Percentiles rank a stretch among this genome's conserved stretches.
Conservation (phyloP, 2,797 vertebrate genomes). For the Neostethus bicornis region DNA sequence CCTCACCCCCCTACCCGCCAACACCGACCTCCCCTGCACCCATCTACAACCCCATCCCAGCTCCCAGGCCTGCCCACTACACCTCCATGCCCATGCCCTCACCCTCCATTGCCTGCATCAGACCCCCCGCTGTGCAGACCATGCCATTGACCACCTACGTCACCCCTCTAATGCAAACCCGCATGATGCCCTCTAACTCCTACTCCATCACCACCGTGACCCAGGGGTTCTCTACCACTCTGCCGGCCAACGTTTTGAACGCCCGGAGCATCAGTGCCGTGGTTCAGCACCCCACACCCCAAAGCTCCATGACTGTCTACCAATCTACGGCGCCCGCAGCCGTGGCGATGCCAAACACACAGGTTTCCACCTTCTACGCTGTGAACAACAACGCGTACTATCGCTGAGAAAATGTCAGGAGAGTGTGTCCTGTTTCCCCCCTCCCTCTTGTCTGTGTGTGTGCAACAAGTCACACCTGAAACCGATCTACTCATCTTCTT, state of each 20-base stretch:
- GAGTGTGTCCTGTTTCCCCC: too few species aligned
- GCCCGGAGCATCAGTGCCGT: neutral
- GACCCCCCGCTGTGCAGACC: too few species aligned
- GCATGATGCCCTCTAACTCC: neutral
- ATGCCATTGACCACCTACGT: neutral
- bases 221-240: neutral
- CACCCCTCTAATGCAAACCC: neutral
- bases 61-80: neutral
- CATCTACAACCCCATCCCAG: neutral
- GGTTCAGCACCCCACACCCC: neutral
- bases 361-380: neutral
- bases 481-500: too few species aligned
- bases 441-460: too few species aligned
- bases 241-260: neutral
- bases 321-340: neutral
- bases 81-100: neutral
- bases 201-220: fast-evolving
- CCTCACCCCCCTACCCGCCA: neutral
- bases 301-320: neutral
- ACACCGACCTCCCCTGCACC: neutral
- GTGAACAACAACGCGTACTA: neutral
- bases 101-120: too few species aligned
- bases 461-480: too few species aligned
- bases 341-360: neutral
- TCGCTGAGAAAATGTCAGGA: neutral